Base-by-base conservation (phyloP, 1,140 invertebrate species). In the Caerostris darwini region DNA sequence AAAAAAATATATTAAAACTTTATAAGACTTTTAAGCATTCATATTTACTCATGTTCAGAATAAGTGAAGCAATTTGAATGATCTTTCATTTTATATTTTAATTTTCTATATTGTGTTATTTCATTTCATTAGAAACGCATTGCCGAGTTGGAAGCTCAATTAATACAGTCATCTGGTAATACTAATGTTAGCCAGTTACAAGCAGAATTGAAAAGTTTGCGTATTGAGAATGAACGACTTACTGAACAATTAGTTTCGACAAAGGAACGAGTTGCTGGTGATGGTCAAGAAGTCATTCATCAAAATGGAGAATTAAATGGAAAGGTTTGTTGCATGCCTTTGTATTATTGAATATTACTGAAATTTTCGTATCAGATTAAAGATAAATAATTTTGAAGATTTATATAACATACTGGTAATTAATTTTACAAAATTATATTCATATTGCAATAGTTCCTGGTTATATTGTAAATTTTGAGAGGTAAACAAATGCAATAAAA, bases 261-360 rank as follows among this genome's bases (percentile, higher is more conserved):
- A 4, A 94, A 92, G 54, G 90, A 94, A 67, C 87, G 94, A 82
- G 90, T 92, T 81, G 83, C 94, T n/a, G 94, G 89, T 10, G 94
- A 94, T 87, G 94, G 94, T 0, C 89, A 94, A 67, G 94, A 94
- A 92, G 81, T 92, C 8, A 10, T 92, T 61, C 94, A 94, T 17
- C 90, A 94, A 82, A 94, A 94, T 94, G 94, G 94, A 77, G 94
- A 92, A 67, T n/a, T 94, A 53, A 91, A 88, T 81, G 89, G 83
- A 92, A 92, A 94, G 85, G 90, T 92, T 19, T 50, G 54, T 59
- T 64, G 5, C 5, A 64, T 14, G 34, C 34, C 34, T 34, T 34
- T 34, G 34, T 34, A 34, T 34, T 34, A 34, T 34, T 34, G 34
- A 34, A 34, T 34, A 34, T 34, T 34, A 34, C 34, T 34, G 34